A percentile compares a stretch with the other conserved stretches of the same genome.
Evolutionary conservation across 2,888 invertebrate genomes (phyloP).

Genomic region (Clusia tigrina): DNA sequence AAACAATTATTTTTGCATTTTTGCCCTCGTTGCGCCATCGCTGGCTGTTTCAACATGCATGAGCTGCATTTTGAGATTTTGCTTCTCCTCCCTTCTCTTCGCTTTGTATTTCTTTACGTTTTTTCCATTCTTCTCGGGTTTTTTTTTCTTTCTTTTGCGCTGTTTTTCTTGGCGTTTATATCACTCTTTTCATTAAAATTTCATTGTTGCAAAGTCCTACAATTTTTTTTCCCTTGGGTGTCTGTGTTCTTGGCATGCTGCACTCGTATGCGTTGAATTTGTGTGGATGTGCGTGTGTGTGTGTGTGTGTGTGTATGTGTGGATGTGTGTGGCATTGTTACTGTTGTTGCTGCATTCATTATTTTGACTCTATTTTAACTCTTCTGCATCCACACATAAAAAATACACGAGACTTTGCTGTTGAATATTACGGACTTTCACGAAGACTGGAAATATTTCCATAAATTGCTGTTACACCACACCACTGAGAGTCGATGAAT

Average conservation of each 20-base stretch:
- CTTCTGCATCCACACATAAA: no score
- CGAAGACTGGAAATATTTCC: no score
- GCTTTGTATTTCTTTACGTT: not conserved
- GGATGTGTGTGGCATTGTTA: not conserved
- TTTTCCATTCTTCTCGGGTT: not conserved
- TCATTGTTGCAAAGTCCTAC: not conserved
- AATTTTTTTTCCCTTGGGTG: not conserved
- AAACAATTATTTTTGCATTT: not conserved
- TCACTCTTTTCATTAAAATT: not conserved
- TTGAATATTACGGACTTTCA: no score
- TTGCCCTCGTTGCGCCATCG: constrained; percentile 16
- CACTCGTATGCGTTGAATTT: not conserved
- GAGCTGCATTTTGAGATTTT: constrained; percentile 10
- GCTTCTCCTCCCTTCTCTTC: not conserved
- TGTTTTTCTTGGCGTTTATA: not conserved
- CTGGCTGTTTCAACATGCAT: constrained; percentile 13
- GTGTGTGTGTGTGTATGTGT: not conserved
- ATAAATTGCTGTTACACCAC: no score
- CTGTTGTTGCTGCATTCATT: not conserved
- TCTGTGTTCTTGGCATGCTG: not conserved
- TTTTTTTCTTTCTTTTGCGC: not conserved
- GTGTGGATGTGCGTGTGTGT: not conserved
- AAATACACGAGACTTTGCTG: no score
- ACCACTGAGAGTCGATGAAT: no score
- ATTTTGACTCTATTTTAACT: not conserved